phyloP scores from a whole-genome alignment of 1,140 invertebrate genomes.

The Penaeus japonicus region DNA sequence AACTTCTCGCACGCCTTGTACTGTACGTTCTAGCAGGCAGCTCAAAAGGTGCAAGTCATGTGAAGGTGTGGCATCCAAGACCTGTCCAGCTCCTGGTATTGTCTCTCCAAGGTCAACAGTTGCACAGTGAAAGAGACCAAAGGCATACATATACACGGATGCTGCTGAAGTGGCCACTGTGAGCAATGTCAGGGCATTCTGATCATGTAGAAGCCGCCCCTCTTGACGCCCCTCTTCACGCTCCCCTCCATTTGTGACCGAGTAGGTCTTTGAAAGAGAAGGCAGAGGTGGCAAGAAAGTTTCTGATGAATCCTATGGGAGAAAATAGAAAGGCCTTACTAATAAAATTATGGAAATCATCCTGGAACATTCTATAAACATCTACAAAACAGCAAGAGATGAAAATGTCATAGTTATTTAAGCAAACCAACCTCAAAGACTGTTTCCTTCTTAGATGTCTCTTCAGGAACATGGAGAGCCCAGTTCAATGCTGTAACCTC shows the following conservation, averaged over 20 bases:
- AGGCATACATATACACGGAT: conserved; percentile 78
- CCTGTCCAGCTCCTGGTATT: conserved; percentile 48
- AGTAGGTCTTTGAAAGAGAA: conserved; percentile 70
- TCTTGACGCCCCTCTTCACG: conserved; percentile 73
- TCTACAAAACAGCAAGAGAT: not conserved
- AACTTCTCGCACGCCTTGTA: conserved; percentile 64
- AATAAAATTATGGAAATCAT: not conserved
- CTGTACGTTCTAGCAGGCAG: conserved; percentile 64
- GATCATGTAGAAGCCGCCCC: conserved; percentile 71
- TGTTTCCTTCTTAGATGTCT: conserved; percentile 62
- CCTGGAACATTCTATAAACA: not conserved
- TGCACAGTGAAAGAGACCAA: conserved; percentile 84
- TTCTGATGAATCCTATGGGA: conserved; percentile 64
- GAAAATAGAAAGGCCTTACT: conserved; percentile 22
- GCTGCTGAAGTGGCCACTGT: conserved; percentile 79
- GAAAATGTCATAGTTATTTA: not conserved
- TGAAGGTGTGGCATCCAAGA: conserved; percentile 63
- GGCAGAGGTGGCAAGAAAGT: conserved; percentile 70
- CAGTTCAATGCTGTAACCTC: conserved; percentile 70
- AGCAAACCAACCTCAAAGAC: conserved; percentile 50
- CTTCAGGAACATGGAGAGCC: conserved; percentile 69
- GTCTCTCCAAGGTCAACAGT: conserved; percentile 70
- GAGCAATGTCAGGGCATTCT: conserved; percentile 79
- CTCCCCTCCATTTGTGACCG: conserved; percentile 65
- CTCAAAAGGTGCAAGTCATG: conserved; percentile 65